These are phyloP conservation scores for Euphysa ruthae DNA, from an alignment of 30 jellyfish, hydroid and myxozoan species.

Conservation along the genomic window DNA sequence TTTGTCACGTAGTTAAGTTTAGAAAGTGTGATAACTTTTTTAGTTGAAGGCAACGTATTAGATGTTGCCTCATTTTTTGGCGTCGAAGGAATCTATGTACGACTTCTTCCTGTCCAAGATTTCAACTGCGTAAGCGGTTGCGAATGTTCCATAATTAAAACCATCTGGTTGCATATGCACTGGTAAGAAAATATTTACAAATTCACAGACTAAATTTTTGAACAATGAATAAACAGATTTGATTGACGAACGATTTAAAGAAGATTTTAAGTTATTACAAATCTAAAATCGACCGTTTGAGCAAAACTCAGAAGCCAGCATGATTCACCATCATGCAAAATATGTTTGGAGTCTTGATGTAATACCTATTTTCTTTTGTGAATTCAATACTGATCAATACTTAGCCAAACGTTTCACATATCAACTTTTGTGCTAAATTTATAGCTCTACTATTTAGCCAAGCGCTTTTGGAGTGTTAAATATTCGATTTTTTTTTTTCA, in stretches of 20 bases:
- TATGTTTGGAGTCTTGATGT: constrained; percentile 3
- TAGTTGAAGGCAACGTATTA: constrained; percentile 5
- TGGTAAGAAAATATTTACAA: not conserved
- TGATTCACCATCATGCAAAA: constrained; percentile 13
- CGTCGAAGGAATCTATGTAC: not conserved
- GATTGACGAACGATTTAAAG: constrained; percentile 1
- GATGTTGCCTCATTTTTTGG: not conserved
- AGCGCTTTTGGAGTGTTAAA: constrained; percentile 4
- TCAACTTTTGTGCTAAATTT: not conserved
- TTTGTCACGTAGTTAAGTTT: too few relatives aligned
- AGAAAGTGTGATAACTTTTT: constrained; percentile 1
- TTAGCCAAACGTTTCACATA: not conserved
- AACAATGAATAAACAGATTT: not conserved
- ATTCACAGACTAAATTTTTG: not conserved
- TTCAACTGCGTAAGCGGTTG: constrained; percentile 8
- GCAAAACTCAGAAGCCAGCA: constrained; percentile 8
- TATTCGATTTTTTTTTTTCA: constrained; percentile 2
- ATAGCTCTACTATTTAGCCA: not conserved
- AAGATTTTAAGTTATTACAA: constrained; percentile 13
- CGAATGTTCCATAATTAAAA: not conserved
- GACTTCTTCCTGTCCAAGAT: not conserved
- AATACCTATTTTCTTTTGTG: not conserved
- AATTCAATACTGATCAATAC: not conserved
- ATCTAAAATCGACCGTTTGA: constrained; percentile 29
- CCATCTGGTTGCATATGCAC: constrained; percentile 4